A percentile compares a stretch with the other conserved stretches of the same genome.
Conservation (phyloP, 2,888 invertebrate species). For the Diadromus collaris region DNA sequence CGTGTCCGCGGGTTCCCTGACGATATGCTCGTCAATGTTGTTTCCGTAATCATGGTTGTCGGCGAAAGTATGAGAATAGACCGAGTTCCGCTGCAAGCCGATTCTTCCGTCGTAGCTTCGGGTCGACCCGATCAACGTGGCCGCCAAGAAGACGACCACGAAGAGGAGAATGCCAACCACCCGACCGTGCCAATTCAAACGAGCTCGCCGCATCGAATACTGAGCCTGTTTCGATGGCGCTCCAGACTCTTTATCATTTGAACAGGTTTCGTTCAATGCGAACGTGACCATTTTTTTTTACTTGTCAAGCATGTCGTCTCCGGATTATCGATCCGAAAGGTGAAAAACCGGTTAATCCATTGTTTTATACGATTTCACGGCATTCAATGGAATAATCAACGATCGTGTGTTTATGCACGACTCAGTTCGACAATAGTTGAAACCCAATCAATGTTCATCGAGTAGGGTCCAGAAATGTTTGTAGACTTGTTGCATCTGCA, state of each 20-base stretch:
- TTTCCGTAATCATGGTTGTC: not conserved
- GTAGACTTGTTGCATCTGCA: no score
- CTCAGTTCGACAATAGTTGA: not conserved
- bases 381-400: not conserved
- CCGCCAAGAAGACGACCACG: conserved; percentile 30
- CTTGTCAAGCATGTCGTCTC: not conserved
- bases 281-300: not conserved
- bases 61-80: not conserved
- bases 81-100: not conserved
- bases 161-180: conserved; percentile 22
- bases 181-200: conserved; percentile 4
- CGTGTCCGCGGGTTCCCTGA: not conserved
- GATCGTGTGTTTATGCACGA: not conserved
- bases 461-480: not conserved
- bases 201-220: conserved; percentile 16
- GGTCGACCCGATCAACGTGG: conserved; percentile 21
- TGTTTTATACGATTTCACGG: not conserved
- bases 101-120: not conserved
- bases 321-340: not conserved
- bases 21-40: not conserved
- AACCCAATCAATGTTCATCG: not conserved
- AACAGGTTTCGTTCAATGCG: not conserved
- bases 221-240: not conserved
- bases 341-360: not conserved
- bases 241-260: conserved; percentile 17